A percentile compares a stretch with the other conserved stretches of the same genome.
Evolutionary conservation across 2,113 vertebrate genomes (phyloP).

Genomic region (Amblyornis subalaris): DNA sequence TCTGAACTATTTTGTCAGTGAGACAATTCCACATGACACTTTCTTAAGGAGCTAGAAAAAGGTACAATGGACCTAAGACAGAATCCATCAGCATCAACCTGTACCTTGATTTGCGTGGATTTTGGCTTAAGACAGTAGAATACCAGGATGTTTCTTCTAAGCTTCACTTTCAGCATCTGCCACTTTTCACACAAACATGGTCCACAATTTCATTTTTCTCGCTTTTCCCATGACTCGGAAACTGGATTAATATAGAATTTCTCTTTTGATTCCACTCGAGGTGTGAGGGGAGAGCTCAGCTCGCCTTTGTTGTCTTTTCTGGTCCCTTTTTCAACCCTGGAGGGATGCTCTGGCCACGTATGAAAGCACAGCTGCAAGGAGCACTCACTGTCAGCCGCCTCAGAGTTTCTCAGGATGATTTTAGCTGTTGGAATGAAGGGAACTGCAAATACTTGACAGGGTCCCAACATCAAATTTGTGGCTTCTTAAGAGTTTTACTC

Average conservation of each 20-base stretch:
- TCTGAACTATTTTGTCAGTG: background rate
- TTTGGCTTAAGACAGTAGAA: background rate
- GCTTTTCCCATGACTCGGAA: background rate
- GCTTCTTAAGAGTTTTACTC: background rate
- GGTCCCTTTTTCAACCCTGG: background rate
- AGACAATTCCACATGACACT: background rate
- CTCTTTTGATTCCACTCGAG: background rate
- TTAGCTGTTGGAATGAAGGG: background rate
- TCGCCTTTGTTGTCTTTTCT: background rate
- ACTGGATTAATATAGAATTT: background rate
- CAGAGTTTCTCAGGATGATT: background rate
- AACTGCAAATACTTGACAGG: background rate
- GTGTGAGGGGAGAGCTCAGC: background rate
- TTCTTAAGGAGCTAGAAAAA: background rate
- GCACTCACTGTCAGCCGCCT: background rate
- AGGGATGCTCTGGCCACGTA: rapidly evolving
- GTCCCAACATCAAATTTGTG: background rate
- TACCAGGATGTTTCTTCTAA: background rate
- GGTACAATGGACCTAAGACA: background rate
- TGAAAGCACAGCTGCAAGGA: rapidly evolving
- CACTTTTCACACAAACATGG: background rate
- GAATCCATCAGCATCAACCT: background rate
- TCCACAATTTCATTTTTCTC: background rate
- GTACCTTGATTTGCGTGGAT: background rate
- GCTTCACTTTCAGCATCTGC: background rate